Base-by-base conservation (phyloP, 2,113 vertebrate species). In the Phyllostomus discolor region DNA sequence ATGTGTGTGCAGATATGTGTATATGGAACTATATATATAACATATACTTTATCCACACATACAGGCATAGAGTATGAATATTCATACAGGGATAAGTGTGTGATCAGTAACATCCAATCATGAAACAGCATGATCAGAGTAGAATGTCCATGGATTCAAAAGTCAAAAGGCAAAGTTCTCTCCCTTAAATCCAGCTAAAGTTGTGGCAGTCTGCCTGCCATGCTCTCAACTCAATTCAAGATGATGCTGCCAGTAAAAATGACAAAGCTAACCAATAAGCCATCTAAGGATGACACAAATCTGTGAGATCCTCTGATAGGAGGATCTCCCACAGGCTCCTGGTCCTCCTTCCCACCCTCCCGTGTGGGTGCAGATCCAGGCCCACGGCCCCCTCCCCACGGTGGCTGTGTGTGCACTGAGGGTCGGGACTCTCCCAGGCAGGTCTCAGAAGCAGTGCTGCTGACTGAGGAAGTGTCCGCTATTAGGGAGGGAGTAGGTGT, bases 351-450 rank as follows among this genome's bases (percentile, higher is more conserved):
- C 33, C n/a, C 3, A 20, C 4, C 28, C 43, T 67, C 28, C 15
- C 6, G 17, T 28, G 9, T 7, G 46, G 41, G 15, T 33, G 57
- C 24, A 73, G 4, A 17, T 24, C 1, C 2, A 9, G 38, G n/a
- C 20, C 8, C 8, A 10, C 5, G 19, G 28, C 10, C 33, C 9
- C 59, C 31, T 19, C 17, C 12, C 12, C 41, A 46, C 0, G 0
- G 2, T 5, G 41, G 9, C 35, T 12, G 1, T 12, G 4, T 24
- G 52, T 35, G 11, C 19, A 15, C 4, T 5, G 1, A 2, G 10
- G 5, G 4, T 11, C 3, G 35, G 35, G 11, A 33, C 28, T 17
- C 11, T 10, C 5, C 0, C 0, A 0, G 14, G 28, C 19, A 33
- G 24, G 43, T 1, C 3, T 48, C 31, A 26, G 31, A 52, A 52